Conservation (phyloP, 1,140 invertebrate species). For the Popillia japonica region DNA sequence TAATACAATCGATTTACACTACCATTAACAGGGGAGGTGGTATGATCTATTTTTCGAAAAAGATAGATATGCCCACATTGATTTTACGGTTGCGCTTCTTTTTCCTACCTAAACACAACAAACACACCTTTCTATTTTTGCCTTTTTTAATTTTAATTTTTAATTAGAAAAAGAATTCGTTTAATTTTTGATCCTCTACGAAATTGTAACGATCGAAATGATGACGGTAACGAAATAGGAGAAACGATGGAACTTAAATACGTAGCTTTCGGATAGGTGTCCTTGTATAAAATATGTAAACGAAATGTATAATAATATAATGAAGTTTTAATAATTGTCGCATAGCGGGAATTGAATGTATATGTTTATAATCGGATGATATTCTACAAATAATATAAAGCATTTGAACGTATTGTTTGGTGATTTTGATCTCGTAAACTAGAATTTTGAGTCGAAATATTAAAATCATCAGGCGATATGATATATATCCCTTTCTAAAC, state of each 20-base stretch:
- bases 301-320: conserved; percentile 6
- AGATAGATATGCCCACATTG: conserved; percentile 51
- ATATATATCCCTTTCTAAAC: background rate
- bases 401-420: background rate
- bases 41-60: conserved; percentile 44
- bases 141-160: background rate
- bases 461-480: background rate
- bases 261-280: background rate
- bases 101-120: background rate
- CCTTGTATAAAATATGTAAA: background rate
- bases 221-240: background rate
- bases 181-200: too few relatives aligned
- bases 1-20: conserved; percentile 58
- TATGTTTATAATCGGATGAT: background rate
- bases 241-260: background rate
- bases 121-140: too few relatives aligned
- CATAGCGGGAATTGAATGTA: background rate
- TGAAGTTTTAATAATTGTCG: background rate
- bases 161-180: background rate
- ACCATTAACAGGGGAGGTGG: conserved; percentile 59
- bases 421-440: background rate
- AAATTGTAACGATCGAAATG: background rate
- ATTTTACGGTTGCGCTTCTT: background rate
- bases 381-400: background rate
- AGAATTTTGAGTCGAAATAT: background rate